These are phyloP conservation scores for Nasonia giraulti DNA, from an alignment of 1,140 invertebrate genomes.

Conservation along the genomic window DNA sequence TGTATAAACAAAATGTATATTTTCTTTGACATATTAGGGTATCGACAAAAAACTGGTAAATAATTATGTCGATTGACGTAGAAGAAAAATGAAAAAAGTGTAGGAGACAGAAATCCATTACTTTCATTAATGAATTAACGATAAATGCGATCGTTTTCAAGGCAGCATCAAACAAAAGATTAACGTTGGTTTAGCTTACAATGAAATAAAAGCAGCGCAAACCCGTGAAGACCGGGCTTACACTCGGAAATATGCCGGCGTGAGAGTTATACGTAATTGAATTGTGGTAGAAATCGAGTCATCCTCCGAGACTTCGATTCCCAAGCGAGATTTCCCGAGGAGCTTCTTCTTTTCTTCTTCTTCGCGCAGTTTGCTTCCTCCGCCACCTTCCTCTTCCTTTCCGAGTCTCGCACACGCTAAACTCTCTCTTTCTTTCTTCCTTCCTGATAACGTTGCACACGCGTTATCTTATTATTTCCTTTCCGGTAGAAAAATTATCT, in stretches of 20 bases:
- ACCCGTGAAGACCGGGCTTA: slow-evolving; percentile 10
- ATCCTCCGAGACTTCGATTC: slow-evolving; percentile 49
- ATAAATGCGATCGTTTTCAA: background rate
- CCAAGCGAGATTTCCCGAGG: slow-evolving; percentile 48
- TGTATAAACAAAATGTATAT: too few relatives aligned
- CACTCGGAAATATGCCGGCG: slow-evolving; percentile 13
- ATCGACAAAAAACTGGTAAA: too few relatives aligned
- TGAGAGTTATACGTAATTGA: slow-evolving; percentile 50
- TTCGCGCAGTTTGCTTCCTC: slow-evolving; percentile 16
- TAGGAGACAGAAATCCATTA: background rate
- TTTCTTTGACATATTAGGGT: too few relatives aligned
- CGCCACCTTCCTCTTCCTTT: slow-evolving; percentile 2
- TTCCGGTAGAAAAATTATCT: too few relatives aligned
- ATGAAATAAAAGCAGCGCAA: background rate
- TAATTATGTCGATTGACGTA: too few relatives aligned
- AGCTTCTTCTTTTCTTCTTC: slow-evolving; percentile 26
- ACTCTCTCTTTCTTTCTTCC: background rate
- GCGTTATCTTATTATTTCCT: background rate
- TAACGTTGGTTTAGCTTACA: slow-evolving; percentile 1
- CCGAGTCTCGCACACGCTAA: background rate
- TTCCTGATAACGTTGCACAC: background rate
- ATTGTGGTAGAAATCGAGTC: slow-evolving; percentile 52
- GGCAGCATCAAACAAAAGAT: background rate
- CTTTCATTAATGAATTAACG: background rate
- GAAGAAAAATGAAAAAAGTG: background rate